Percentiles rank a stretch among this genome's conserved stretches.
These are phyloP conservation scores for Papilio xuthus DNA, from an alignment of 1,140 invertebrate species.

Conservation along the genomic window DNA sequence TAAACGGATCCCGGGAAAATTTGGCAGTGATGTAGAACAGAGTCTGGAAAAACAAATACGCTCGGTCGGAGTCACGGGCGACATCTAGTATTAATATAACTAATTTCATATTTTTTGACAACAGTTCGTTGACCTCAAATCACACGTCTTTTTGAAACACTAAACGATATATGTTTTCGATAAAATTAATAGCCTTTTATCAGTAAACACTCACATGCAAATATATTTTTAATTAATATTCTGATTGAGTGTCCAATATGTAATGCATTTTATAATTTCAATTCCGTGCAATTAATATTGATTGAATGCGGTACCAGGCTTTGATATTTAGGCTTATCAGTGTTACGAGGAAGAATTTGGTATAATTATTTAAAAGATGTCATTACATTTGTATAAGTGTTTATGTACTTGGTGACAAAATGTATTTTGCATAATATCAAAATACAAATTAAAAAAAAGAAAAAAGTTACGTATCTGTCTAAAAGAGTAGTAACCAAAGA, in stretches of 20 bases:
- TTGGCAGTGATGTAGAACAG: too few species aligned
- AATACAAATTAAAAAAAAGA: too few species aligned
- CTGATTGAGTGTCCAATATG: slow-evolving; percentile 9
- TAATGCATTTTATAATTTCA: slow-evolving; percentile 21
- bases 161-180: neutral
- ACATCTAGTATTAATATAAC: too few species aligned
- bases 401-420: neutral
- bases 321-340: slow-evolving; percentile 7
- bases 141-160: neutral
- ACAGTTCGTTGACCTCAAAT: slow-evolving; percentile 10
- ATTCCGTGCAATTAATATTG: slow-evolving; percentile 7
- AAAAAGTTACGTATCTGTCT: neutral
- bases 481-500: too few species aligned
- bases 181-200: slow-evolving; percentile 16
- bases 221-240: slow-evolving; percentile 20
- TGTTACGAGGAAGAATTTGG: neutral
- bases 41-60: too few species aligned
- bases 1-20: too few species aligned
- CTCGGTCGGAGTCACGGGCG: too few species aligned
- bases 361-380: neutral
- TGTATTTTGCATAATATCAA: neutral
- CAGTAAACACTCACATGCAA: slow-evolving; percentile 1
- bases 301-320: neutral
- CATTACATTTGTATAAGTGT: neutral
- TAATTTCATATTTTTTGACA: neutral